Conservation (phyloP, 2,888 invertebrate genomes). For the Eumacrocentrus americanus region DNA sequence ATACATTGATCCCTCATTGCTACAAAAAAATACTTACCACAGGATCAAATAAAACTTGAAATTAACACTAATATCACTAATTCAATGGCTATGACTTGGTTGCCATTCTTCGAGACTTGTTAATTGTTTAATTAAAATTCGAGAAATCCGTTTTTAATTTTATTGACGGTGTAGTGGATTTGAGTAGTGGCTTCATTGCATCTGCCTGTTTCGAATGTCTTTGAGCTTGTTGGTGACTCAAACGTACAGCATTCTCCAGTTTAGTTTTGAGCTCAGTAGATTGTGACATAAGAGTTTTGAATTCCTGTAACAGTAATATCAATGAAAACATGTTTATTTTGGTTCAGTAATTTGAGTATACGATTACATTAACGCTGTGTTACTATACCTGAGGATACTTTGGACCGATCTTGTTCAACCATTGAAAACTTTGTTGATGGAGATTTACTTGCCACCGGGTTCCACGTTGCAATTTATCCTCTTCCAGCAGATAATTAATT, state of each 20-base stretch:
- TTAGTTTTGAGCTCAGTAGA: slow-evolving; percentile 79
- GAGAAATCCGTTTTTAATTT: slow-evolving; percentile 95
- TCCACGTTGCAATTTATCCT: slow-evolving; percentile 67
- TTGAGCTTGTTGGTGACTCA: slow-evolving; percentile 67
- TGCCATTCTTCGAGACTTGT: background rate
- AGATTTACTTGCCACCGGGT: slow-evolving; percentile 72
- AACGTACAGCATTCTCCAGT: slow-evolving; percentile 84
- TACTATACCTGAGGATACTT: slow-evolving; percentile 89
- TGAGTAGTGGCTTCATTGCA: slow-evolving; percentile 54
- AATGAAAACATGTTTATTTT: no score
- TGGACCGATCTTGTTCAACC: slow-evolving; percentile 90
- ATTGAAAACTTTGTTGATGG: slow-evolving; percentile 88
- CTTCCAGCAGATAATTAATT: slow-evolving; percentile 82
- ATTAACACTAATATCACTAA: slow-evolving; percentile 33
- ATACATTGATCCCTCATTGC: background rate
- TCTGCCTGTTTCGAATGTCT: slow-evolving; percentile 60
- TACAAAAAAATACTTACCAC: slow-evolving; percentile 16
- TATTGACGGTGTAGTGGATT: slow-evolving; percentile 72
- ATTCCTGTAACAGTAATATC: slow-evolving; percentile 69
- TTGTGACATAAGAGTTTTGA: slow-evolving; percentile 87
- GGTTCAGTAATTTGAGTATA: no score
- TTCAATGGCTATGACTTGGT: slow-evolving; percentile 18
- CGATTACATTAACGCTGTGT: no score
- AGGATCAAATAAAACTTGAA: slow-evolving; percentile 23
- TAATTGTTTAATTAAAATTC: slow-evolving; percentile 74